Conservation (phyloP, 2,888 invertebrate genomes). For the Panopea generosa region DNA sequence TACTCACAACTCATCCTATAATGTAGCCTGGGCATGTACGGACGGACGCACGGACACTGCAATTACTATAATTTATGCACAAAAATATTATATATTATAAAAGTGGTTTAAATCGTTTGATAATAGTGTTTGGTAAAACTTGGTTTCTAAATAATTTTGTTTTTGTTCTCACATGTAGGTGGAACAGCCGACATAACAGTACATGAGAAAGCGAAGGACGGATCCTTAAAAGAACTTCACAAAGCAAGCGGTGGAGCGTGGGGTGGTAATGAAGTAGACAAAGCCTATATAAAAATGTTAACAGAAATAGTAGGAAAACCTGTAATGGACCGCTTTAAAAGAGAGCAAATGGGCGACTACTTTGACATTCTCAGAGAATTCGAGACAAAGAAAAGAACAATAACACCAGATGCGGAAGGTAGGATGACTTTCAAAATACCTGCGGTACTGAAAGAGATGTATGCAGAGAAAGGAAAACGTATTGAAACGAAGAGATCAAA, state of each 20-base stretch:
- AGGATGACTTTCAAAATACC: slow-evolving; percentile 5
- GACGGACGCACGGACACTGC: too few species aligned
- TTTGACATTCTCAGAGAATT: slow-evolving; percentile 27
- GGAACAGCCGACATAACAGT: slow-evolving; percentile 24
- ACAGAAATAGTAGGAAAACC: slow-evolving; percentile 13
- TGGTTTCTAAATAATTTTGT: too few species aligned
- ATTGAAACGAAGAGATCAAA: not conserved
- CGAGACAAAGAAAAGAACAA: slow-evolving; percentile 19
- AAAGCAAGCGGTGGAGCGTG: slow-evolving; percentile 33
- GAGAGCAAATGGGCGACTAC: slow-evolving; percentile 21
- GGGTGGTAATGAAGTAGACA: slow-evolving; percentile 25
- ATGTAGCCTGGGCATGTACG: too few species aligned
- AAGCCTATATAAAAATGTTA: slow-evolving; percentile 16
- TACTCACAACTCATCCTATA: too few species aligned
- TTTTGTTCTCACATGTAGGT: too few species aligned
- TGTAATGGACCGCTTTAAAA: slow-evolving; percentile 12
- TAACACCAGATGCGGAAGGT: slow-evolving; percentile 3
- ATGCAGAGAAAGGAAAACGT: not conserved
- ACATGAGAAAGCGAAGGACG: slow-evolving; percentile 18
- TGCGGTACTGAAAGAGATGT: not conserved
- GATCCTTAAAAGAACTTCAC: slow-evolving; percentile 21
- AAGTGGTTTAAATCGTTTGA: too few species aligned
- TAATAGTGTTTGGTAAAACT: too few species aligned
- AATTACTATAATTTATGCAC: too few species aligned
- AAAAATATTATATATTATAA: too few species aligned